Percentiles rank a stretch among this genome's conserved stretches.
These are phyloP conservation scores for Gambusia yucatana DNA, from an alignment of 2,797 vertebrate genomes.

Conservation along the genomic window DNA sequence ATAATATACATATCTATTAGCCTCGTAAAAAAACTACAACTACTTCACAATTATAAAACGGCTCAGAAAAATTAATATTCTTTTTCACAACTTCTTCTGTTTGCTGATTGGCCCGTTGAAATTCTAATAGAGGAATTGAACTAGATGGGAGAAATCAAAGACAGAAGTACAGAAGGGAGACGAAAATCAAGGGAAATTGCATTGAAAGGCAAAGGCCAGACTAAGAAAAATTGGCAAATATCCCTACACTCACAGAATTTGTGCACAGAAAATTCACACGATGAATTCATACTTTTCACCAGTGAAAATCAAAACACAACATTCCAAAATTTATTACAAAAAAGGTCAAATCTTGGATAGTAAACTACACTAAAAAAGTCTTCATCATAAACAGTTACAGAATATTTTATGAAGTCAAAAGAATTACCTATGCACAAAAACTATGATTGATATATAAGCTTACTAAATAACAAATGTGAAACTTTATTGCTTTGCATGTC, in stretches of 20 bases:
- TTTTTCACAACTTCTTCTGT: background rate
- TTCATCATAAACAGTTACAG: background rate
- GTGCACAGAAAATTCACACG: background rate
- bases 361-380: background rate
- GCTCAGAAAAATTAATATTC: background rate
- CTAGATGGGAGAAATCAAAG: background rate
- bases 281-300: background rate
- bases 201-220: background rate
- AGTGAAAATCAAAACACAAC: background rate
- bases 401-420: background rate
- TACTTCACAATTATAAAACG: background rate
- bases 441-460: slow-evolving; percentile 8
- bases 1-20: too few species aligned
- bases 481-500: slow-evolving; percentile 20
- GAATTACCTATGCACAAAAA: background rate
- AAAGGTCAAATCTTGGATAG: background rate
- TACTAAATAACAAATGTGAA: slow-evolving; percentile 28
- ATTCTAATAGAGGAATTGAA: background rate
- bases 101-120: background rate
- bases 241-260: background rate
- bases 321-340: background rate
- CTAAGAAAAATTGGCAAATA: background rate
- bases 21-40: background rate
- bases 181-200: background rate
- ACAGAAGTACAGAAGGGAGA: background rate